Percentiles rank a stretch among this genome's conserved stretches.
phyloP scores from a whole-genome alignment of 2,888 invertebrate species.

The Ypsolopha sequella region DNA sequence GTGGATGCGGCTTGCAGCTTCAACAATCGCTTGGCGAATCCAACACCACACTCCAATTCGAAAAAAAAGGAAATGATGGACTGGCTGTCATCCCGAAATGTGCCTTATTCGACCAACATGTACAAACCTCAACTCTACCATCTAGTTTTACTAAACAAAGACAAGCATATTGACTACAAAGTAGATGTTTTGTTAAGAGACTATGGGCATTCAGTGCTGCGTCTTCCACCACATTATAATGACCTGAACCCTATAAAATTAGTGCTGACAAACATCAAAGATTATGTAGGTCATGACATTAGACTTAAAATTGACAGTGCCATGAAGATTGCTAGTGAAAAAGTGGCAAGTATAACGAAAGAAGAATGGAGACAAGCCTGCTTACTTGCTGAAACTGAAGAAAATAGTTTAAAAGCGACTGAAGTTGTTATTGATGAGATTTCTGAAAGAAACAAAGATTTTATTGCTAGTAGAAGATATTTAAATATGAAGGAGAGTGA shows the following conservation, averaged over 20 bases:
- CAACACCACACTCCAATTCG: conserved; percentile 21
- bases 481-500: conserved; percentile 15
- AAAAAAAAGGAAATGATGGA: conserved; percentile 24
- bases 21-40: conserved; percentile 20
- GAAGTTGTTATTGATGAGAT: conserved; percentile 24
- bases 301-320: conserved; percentile 18
- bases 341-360: conserved; percentile 14
- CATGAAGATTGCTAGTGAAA: conserved; percentile 21
- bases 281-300: conserved; percentile 18
- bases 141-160: conserved; percentile 19
- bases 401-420: conserved; percentile 20
- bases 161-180: conserved; percentile 21
- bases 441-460: conserved; percentile 18
- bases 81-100: conserved; percentile 19
- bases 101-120: conserved; percentile 18
- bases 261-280: conserved; percentile 14
- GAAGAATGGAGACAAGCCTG: conserved; percentile 20
- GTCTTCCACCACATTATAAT: conserved; percentile 19
- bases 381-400: conserved; percentile 18
- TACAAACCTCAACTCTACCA: conserved; percentile 23
- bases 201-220: conserved; percentile 18
- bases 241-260: conserved; percentile 21
- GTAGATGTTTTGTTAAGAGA: conserved; percentile 18
- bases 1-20: conserved; percentile 20
- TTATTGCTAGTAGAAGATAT: conserved; percentile 10